A percentile compares a stretch with the other conserved stretches of the same genome.
These are phyloP conservation scores for Rafetus swinhoei DNA, from an alignment of 2,113 vertebrate genomes.

Conservation along the genomic window DNA sequence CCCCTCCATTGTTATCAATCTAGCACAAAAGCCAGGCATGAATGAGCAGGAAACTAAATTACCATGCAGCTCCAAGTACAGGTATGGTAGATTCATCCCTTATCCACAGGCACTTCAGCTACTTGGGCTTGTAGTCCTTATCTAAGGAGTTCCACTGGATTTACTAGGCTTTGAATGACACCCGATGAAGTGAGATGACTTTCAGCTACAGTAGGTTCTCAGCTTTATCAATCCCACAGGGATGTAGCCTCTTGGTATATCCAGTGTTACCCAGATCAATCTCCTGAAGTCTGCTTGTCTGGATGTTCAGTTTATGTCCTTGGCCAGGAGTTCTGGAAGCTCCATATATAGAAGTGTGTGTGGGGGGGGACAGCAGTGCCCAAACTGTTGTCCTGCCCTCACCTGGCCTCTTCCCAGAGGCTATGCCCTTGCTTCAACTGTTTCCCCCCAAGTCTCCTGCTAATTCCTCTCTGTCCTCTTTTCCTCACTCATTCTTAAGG, in stretches of 20 bases:
- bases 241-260: background rate
- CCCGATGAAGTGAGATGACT: background rate
- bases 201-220: background rate
- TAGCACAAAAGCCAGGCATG: background rate
- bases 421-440: background rate
- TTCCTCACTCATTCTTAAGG: no score
- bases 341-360: background rate
- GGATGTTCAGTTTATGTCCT: background rate
- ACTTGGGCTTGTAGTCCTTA: background rate
- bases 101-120: background rate
- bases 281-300: background rate
- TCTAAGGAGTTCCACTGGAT: background rate
- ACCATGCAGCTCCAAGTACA: background rate
- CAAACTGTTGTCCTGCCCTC: background rate
- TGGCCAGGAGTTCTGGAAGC: background rate
- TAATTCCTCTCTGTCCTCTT: fast-evolving
- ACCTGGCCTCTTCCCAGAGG: background rate
- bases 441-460: no score
- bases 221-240: background rate
- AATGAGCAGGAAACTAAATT: background rate
- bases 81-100: background rate
- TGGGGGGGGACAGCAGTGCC: background rate
- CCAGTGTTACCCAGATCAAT: background rate
- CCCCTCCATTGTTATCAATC: background rate
- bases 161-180: background rate